phyloP scores from a whole-genome alignment of 2,888 invertebrate genomes.

The Clunio marinus region DNA sequence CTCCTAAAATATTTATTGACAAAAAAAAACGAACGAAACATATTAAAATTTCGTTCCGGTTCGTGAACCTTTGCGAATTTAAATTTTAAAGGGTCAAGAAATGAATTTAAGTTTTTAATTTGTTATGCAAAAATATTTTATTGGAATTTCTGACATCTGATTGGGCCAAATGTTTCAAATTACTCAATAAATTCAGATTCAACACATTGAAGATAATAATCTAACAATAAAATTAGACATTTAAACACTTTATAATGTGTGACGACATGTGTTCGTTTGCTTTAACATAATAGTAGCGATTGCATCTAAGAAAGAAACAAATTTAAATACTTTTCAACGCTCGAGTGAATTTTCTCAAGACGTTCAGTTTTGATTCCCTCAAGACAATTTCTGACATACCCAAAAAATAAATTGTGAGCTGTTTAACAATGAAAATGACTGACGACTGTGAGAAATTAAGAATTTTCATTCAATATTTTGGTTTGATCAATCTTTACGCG shows the following conservation, averaged over 20 bases:
- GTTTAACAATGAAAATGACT: too few species aligned
- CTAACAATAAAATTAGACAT: constrained; percentile 8
- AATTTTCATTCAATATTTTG: too few species aligned
- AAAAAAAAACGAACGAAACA: background rate
- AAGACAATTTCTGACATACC: constrained; percentile 11
- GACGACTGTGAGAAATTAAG: constrained; percentile 31
- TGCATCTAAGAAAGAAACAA: background rate
- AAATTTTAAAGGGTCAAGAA: constrained; percentile 19
- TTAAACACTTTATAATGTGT: background rate
- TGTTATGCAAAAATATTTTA: constrained; percentile 1
- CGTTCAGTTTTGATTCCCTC: constrained; percentile 15
- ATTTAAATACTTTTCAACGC: background rate
- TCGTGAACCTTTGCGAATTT: background rate
- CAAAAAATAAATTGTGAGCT: background rate
- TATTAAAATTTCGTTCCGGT: background rate
- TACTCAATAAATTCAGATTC: constrained; percentile 7
- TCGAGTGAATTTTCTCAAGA: constrained; percentile 28
- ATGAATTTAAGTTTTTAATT: too few species aligned
- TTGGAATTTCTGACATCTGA: background rate
- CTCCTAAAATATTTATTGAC: background rate
- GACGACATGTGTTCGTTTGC: constrained; percentile 8
- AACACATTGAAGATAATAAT: background rate
- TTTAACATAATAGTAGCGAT: background rate
- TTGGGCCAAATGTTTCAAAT: constrained; percentile 4
- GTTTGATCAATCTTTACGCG: too few species aligned